These are phyloP conservation scores for Drosophila athabasca DNA, from an alignment of 1,140 invertebrate species.

Conservation along the genomic window DNA sequence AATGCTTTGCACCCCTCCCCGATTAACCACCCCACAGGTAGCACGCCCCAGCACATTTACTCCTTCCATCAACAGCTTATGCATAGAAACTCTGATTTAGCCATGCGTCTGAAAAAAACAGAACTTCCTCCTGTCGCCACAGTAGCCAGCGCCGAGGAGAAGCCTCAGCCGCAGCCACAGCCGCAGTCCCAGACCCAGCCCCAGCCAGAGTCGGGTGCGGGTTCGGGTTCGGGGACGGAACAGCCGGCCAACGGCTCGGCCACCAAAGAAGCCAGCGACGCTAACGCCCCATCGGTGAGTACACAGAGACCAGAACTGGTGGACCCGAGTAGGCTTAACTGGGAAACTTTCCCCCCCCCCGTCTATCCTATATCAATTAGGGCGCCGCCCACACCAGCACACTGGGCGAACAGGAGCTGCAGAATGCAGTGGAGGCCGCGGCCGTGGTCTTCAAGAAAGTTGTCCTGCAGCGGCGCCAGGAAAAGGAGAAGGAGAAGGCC, in stretches of 20 bases:
- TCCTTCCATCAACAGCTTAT: slow-evolving; percentile 80
- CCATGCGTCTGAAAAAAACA: slow-evolving; percentile 77
- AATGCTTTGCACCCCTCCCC: slow-evolving; percentile 58
- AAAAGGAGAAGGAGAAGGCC: slow-evolving; percentile 73
- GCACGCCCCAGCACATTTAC: slow-evolving; percentile 77
- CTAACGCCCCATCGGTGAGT: slow-evolving; percentile 52
- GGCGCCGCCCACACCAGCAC: slow-evolving; percentile 74
- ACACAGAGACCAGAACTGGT: not conserved
- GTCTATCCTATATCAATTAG: slow-evolving; percentile 2
- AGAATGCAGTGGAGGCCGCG: slow-evolving; percentile 84
- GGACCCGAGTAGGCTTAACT: slow-evolving; percentile 30
- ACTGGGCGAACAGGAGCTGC: slow-evolving; percentile 86
- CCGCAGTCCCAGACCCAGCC: slow-evolving; percentile 2
- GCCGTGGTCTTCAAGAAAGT: slow-evolving; percentile 84
- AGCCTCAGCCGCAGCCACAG: slow-evolving; percentile 2
- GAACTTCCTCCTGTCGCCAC: slow-evolving; percentile 70
- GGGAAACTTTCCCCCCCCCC: not conserved
- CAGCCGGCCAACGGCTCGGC: slow-evolving; percentile 46
- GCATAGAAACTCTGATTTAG: slow-evolving; percentile 82
- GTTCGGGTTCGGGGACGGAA: slow-evolving; percentile 2
- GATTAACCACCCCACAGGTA: slow-evolving; percentile 56
- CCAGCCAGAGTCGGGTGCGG: not conserved
- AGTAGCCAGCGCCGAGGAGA: slow-evolving; percentile 40
- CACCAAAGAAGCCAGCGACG: slow-evolving; percentile 41
- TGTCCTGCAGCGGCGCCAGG: slow-evolving; percentile 80